These are phyloP conservation scores for Peribatodes rhomboidaria DNA, from an alignment of 2,888 invertebrate genomes.

Conservation along the genomic window DNA sequence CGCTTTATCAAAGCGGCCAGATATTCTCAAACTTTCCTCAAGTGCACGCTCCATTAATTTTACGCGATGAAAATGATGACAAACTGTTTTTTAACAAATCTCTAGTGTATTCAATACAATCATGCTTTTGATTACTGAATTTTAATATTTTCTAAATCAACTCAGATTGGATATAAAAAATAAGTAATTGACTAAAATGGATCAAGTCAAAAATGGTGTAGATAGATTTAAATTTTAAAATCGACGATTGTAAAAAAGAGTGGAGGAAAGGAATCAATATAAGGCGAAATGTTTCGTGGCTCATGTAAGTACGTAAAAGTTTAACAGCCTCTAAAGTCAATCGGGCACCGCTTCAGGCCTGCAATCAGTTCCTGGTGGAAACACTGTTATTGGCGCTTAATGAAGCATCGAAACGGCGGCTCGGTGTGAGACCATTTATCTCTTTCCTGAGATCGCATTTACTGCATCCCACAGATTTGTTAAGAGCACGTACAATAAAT, in stretches of 20 bases:
- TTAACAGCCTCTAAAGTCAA: constrained; percentile 10
- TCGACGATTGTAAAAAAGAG: no score
- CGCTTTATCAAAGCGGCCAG: constrained; percentile 34
- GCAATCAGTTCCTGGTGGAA: constrained; percentile 40
- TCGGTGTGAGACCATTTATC: constrained; percentile 34
- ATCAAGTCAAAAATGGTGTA: no score
- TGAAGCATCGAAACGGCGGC: constrained; percentile 34
- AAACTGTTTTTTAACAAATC: no score
- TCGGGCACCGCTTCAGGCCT: constrained; percentile 11
- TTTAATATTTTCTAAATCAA: no score
- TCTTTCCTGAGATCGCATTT: constrained; percentile 14
- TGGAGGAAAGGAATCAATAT: no score
- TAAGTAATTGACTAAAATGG: no score
- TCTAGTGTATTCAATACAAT: no score
- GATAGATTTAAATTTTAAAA: no score
- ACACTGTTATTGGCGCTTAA: constrained; percentile 39
- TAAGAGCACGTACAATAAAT: not conserved
- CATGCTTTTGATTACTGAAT: no score
- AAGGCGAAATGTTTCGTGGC: no score
- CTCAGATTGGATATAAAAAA: no score
- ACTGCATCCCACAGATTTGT: constrained; percentile 7
- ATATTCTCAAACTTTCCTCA: constrained; percentile 15
- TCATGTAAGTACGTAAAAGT: constrained; percentile 3
- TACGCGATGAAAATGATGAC: not conserved
- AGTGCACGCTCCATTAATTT: not conserved